Evolutionary conservation across 2,797 vertebrate species (phyloP).

Genomic region (Caiman crocodilus): DNA sequence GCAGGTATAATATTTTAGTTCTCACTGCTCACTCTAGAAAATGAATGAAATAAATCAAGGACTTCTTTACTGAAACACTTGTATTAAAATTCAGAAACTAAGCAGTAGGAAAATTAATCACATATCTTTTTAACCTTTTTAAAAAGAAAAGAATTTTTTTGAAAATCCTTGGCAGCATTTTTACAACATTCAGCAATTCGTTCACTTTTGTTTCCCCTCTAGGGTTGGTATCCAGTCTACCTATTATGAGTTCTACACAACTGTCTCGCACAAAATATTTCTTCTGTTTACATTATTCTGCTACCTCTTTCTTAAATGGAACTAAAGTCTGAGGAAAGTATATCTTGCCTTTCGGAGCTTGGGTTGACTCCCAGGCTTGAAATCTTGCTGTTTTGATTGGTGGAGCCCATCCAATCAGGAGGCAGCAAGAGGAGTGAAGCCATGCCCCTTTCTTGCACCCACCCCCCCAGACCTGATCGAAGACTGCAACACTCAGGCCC

Average conservation of each 20-base stretch:
- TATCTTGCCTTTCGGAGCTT: too few relatives aligned
- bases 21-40: not conserved
- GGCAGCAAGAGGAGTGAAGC: too few relatives aligned
- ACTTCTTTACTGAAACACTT: not conserved
- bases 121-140: not conserved
- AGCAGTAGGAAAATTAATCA: not conserved
- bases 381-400: too few relatives aligned
- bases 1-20: not conserved
- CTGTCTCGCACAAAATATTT: not conserved
- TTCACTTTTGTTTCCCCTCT: not conserved
- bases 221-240: not conserved
- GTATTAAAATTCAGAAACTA: not conserved
- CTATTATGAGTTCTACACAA: not conserved
- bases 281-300: not conserved
- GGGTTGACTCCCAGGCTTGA: too few relatives aligned
- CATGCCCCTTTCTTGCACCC: too few relatives aligned
- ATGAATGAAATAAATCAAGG: not conserved
- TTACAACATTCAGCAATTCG: not conserved
- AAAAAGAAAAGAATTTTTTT: not conserved
- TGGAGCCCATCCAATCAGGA: too few relatives aligned
- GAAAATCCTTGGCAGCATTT: not conserved
- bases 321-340: not conserved
- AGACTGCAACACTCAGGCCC: too few relatives aligned
- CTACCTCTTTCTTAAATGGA: not conserved
- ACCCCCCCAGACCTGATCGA: too few relatives aligned